Base-by-base conservation (phyloP, 2,888 invertebrate species). In the Idaea dimidiata region DNA sequence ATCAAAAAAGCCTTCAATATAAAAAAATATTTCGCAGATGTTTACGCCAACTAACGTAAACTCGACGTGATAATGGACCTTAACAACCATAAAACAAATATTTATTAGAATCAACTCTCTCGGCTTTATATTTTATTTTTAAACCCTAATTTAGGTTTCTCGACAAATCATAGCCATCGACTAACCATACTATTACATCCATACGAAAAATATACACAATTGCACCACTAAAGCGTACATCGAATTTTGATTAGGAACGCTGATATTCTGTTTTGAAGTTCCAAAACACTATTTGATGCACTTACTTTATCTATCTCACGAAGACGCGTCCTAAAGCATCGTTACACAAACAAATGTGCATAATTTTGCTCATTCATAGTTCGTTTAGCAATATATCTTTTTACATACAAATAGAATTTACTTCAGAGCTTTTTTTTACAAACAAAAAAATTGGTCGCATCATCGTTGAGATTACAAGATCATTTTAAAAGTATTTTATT, bases 101-200 rank as follows among this genome's bases (percentile, higher is more conserved):
- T 33, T 56, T 59, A 16, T 56, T 59, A 16, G 59, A 43, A 43
- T 43, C 43, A 43, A 43, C 43, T 43, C 6, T 43, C 43, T 43
- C 43, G 43, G 43, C 43, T 43, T 14, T 14, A 43, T 43, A 43
- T 63, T 61, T 66, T 60, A 63, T 65, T 66, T 61, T 63, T 64
- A 60, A 66, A 66, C 63, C 62, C 63, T 69, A 66, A 70, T 63
- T 69, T 6, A 56, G 73, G 64, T 66, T 76, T 66, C 72, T 72
- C 71, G 68, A 74, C 66, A 72, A 69, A 72, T 80, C 78, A 78
- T 82, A 81, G 77, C 77, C 78, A 64, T 76, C 62, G 64, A 71
- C 70, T 71, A 61, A 67, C 67, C 65, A 66, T 32, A 53, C 61
- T 56, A 68, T 70, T 67, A 70, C 67, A 67, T 66, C 65, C 62